Evolutionary conservation across 2,888 invertebrate genomes (phyloP), one percentile per base, ranked within the genome.

Genomic region (Leptopilina syphax): DNA sequence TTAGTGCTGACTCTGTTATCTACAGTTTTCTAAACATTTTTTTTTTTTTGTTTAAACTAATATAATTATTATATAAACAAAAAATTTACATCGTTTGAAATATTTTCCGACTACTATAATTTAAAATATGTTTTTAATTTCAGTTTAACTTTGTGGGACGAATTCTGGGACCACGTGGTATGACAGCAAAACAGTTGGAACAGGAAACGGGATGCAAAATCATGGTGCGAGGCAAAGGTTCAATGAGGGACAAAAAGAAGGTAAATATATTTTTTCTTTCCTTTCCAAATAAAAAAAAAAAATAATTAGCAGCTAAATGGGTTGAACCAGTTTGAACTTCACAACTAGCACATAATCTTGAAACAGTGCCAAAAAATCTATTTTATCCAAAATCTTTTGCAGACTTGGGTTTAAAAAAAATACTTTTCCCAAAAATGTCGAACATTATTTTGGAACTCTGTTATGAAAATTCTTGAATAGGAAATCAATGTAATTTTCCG

Each of bases 121-220:
- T 34, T 34, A 34, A 34, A 2, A 34, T 3, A 34, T 34, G 4
- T 34, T 77, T 82, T 76, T 81, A n/a, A 41, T 96, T 97, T 83
- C 96, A 99, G 99, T 99, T 99, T 94, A 99, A 99, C 94, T 99
- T 99, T 93, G 99, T 99, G 90, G 99, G 99, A 91, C 95, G 99
- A 94, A 99, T 99, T 94, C 94, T 99, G 91, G 99, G 99, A 78
- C 99, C 99, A 86, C 95, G 99, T 89, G 99, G 99, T 88, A 99
- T 99, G 99, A 99, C 99, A 86, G 99, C 99, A 78, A 99, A 99
- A 94, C 99, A 99, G 94, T 94, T 99, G 92, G 99, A 99, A 94
- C 98, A 99, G 94, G 99, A 99, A 94, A 99, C 99, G 89, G 99
- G 99, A 88, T 99, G 99, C 94, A 99, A 99, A 95, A 99, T 99